Conservation (phyloP, 53 echinoderm and acorn worm genomes). For the Crossaster papposus region DNA sequence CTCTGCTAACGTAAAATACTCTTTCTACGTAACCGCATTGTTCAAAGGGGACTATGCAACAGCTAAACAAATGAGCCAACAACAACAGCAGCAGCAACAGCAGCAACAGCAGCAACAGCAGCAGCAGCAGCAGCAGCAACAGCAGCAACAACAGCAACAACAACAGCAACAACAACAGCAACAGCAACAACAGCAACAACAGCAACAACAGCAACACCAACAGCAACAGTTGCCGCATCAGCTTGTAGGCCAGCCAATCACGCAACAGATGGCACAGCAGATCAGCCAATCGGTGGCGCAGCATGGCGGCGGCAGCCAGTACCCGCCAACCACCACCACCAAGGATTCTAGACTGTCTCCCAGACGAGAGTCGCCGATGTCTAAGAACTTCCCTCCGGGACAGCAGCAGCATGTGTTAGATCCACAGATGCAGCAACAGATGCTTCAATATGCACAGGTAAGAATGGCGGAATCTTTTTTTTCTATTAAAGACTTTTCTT, state of each 20-base stretch:
- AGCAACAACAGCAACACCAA: constrained; percentile 48
- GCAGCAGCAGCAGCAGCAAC: too few species aligned
- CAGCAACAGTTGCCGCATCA: constrained; percentile 45
- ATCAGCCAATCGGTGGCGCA: constrained; percentile 30
- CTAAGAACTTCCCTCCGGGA: constrained; percentile 44
- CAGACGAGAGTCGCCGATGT: constrained; percentile 53
- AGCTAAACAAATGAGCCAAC: constrained; percentile 89
- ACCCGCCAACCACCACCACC: constrained; percentile 65
- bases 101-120: too few species aligned
- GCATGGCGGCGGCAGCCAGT: constrained; percentile 24
- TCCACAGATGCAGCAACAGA: constrained; percentile 52
- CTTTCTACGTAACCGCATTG: too few species aligned
- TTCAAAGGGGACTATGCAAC: constrained; percentile 83
- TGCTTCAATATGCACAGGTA: constrained; percentile 44
- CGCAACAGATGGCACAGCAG: constrained; percentile 35
- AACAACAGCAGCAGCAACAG: constrained; percentile 42
- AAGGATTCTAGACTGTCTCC: constrained; percentile 83
- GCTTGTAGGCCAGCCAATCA: constrained; percentile 48
- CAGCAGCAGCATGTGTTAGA: constrained; percentile 44
- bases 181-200: constrained; percentile 54
- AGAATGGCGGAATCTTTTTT: neutral
- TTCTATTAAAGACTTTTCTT: neutral
- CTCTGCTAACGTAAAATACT: neutral
- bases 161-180: constrained; percentile 40
- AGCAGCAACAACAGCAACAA: constrained; percentile 49